Base-by-base conservation (phyloP, 2,113 vertebrate genomes). In the Cygnus buccinator region DNA sequence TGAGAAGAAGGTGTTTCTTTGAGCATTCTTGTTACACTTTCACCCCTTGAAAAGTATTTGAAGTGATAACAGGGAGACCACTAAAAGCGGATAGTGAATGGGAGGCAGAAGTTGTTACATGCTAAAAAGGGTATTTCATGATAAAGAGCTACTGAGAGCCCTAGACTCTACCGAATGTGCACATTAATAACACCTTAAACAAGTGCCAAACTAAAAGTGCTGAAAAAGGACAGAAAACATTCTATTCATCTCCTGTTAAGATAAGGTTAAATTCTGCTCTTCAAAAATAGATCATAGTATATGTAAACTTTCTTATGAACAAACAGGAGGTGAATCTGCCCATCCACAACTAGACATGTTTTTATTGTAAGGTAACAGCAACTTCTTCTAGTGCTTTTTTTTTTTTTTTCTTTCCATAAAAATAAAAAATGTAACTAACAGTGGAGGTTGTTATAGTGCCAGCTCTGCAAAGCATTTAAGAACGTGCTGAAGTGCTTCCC, bases 391-490 rank as follows among this genome's bases (percentile, higher is more conserved):
- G 74, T 43, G 48, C 31, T 82, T 89, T 86, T 75, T 39, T 50
- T 92, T 94, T 88, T 89, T 91, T 71, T 95, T 87, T 93, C 72
- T 77, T 37, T 20, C 22, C 44, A 63, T 93, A 87, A 90, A 96
- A 95, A 41, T 91, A 89, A 94, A 95, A 94, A 89, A 95, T 73
- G 33, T 85, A 96, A 67, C 89, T 83, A 93, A 84, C 89, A 96
- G 68, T 59, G 83, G 84, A 96, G 59, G 55, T 63, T 80, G 91
- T 90, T 88, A 89, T 61, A 86, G 57, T 82, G 71, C 90, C 71
- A 92, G 66, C 67, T 94, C 91, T 94, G 93, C 85, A 97, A 93
- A 91, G 86, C 93, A 94, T 92, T 96, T 96, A 95, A 96, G 85
- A 96, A 89, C 86, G 77, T 91, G 87, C 77, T 93, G 92, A 95